Percentiles rank a stretch among this genome's conserved stretches.
Evolutionary conservation across 2,888 invertebrate species (phyloP).

Genomic region (Lepidochitona cinerea): DNA sequence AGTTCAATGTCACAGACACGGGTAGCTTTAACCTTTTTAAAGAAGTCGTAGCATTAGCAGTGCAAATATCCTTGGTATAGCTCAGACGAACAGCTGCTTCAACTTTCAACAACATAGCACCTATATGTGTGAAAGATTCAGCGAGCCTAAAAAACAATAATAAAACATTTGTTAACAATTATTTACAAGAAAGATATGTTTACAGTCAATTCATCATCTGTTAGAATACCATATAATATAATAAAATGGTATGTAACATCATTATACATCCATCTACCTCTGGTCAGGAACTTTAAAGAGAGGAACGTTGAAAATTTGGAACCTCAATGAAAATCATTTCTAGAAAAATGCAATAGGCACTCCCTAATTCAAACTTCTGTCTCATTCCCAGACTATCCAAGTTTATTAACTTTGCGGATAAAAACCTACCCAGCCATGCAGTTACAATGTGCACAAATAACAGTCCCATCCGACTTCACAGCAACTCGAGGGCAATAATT

Average conservation of each 20-base stretch:
- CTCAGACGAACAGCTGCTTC: constrained; percentile 28
- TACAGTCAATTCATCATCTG: too few relatives aligned
- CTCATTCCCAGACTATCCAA: background rate
- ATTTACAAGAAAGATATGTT: too few relatives aligned
- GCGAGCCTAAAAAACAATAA: constrained; percentile 20
- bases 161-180: too few relatives aligned
- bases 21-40: constrained; percentile 15
- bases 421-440: background rate
- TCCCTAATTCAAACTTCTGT: background rate
- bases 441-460: background rate
- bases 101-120: constrained; percentile 25
- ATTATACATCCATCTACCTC: too few relatives aligned
- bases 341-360: too few relatives aligned
- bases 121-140: constrained; percentile 26
- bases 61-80: constrained; percentile 22
- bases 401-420: background rate
- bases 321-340: too few relatives aligned
- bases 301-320: too few relatives aligned
- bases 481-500: constrained; percentile 28
- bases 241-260: too few relatives aligned
- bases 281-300: too few relatives aligned
- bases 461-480: constrained; percentile 10
- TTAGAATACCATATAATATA: too few relatives aligned
- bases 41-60: constrained; percentile 19
- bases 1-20: constrained; percentile 13